Conservation (phyloP, 2,113 vertebrate species). For the Prunella fulvescens region DNA sequence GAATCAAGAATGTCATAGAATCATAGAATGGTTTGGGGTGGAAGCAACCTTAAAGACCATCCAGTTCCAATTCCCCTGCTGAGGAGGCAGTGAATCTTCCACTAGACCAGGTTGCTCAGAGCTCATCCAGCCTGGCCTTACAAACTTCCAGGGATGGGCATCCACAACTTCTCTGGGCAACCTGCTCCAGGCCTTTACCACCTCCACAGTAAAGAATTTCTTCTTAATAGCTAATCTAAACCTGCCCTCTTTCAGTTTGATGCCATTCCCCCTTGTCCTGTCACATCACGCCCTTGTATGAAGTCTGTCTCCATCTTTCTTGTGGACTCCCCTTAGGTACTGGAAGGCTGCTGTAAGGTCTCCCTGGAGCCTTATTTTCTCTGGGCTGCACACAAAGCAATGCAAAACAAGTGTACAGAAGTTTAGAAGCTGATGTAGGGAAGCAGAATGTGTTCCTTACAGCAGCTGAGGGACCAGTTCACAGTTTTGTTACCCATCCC, state of each 20-base stretch:
- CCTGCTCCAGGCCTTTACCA: neutral
- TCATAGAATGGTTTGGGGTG: neutral
- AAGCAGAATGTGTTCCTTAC: neutral
- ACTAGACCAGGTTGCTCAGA: neutral
- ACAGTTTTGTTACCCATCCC: neutral
- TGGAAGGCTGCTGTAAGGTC: neutral
- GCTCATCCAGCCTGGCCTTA: neutral
- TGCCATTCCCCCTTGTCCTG: neutral
- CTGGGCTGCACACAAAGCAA: neutral
- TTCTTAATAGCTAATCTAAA: neutral
- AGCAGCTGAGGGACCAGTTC: neutral
- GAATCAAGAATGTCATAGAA: neutral
- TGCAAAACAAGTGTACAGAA: neutral
- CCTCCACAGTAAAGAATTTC: neutral
- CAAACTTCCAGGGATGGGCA: neutral
- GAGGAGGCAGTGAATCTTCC: neutral
- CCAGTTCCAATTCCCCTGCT: neutral
- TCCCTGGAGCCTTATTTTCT: neutral
- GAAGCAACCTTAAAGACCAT: neutral
- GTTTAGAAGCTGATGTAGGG: neutral
- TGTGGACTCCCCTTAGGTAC: neutral
- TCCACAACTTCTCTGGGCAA: neutral
- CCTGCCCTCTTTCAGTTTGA: neutral
- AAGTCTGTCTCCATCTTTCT: neutral
- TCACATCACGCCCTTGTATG: neutral